A percentile compares a stretch with the other conserved stretches of the same genome.
Evolutionary conservation across 2,888 invertebrate genomes (phyloP).

Genomic region (Melanostoma scalare): DNA sequence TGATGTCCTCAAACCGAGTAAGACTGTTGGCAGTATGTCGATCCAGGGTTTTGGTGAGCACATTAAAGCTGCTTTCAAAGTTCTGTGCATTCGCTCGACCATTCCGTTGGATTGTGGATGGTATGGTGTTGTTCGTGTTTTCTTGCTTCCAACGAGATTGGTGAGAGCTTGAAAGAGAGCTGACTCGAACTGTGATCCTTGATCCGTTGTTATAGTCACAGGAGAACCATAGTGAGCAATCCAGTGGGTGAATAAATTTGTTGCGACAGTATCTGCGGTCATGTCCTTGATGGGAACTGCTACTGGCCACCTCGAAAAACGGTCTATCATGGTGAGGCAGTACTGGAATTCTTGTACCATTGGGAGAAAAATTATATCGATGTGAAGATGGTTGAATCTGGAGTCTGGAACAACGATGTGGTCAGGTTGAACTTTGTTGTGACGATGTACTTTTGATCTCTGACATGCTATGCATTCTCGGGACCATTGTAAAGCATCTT

Average conservation of each 20-base stretch:
- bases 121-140: constrained; percentile 11
- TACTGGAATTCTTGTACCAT: constrained; percentile 10
- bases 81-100: too few species aligned
- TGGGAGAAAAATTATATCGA: constrained; percentile 27
- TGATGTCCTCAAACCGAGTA: constrained; percentile 9
- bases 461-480: constrained; percentile 77
- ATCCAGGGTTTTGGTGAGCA: constrained; percentile 1
- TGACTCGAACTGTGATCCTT: too few species aligned
- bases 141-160: constrained; percentile 1
- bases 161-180: constrained; percentile 24
- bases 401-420: constrained; percentile 39
- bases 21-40: background rate
- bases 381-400: constrained; percentile 30
- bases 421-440: constrained; percentile 68
- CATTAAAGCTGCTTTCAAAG: background rate
- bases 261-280: constrained; percentile 17
- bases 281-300: constrained; percentile 14
- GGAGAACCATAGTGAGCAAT: constrained; percentile 22
- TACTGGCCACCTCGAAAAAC: constrained; percentile 34
- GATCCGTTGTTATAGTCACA: background rate
- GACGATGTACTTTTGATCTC: constrained; percentile 75
- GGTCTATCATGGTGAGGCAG: constrained; percentile 34
- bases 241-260: constrained; percentile 19
- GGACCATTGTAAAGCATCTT: constrained; percentile 76
- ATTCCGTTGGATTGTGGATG: background rate